Percentiles rank a stretch among this genome's conserved stretches.
Evolutionary conservation across 1,140 invertebrate species (phyloP).

Genomic region (Euwallacea fornicatus): DNA sequence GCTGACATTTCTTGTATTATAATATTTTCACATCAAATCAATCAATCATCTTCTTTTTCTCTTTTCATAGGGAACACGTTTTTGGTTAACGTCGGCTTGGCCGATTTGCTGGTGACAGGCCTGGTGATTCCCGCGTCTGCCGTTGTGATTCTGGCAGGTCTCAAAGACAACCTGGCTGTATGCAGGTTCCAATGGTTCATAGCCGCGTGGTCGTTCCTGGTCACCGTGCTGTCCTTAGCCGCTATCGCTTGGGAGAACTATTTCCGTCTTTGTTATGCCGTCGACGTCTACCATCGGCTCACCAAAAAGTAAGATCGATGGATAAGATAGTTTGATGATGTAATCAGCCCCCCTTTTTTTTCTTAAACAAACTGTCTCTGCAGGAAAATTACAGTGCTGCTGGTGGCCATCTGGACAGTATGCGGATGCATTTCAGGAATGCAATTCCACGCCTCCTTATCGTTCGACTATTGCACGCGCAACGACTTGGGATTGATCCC

Average conservation of each 20-base stretch:
- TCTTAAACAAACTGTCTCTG: slow-evolving; percentile 34
- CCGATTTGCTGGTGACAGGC: slow-evolving; percentile 73
- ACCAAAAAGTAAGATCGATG: slow-evolving; percentile 45
- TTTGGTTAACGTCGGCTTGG: slow-evolving; percentile 74
- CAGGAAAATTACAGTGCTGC: slow-evolving; percentile 57
- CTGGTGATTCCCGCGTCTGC: slow-evolving; percentile 71
- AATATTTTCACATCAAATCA: too few relatives aligned
- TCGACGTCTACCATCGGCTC: slow-evolving; percentile 58
- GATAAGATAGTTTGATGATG: not conserved
- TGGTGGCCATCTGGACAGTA: slow-evolving; percentile 59
- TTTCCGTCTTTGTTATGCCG: slow-evolving; percentile 60
- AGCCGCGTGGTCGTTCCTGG: slow-evolving; percentile 66
- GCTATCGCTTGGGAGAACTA: slow-evolving; percentile 69
- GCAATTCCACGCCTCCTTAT: slow-evolving; percentile 58
- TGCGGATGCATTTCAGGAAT: slow-evolving; percentile 57
- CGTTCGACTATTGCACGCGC: slow-evolving; percentile 67
- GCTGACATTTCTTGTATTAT: too few relatives aligned
- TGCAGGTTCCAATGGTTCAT: slow-evolving; percentile 71
- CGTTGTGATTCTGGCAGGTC: slow-evolving; percentile 69
- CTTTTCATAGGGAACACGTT: slow-evolving; percentile 70
- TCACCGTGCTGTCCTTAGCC: slow-evolving; percentile 65
- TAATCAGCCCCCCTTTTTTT: not conserved
- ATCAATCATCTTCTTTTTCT: too few relatives aligned
- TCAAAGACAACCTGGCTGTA: slow-evolving; percentile 61
- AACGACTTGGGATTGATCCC: slow-evolving; percentile 53